Base-by-base conservation (phyloP, 92 coral and sea anemone genomes). In the Diadumene lineata region DNA sequence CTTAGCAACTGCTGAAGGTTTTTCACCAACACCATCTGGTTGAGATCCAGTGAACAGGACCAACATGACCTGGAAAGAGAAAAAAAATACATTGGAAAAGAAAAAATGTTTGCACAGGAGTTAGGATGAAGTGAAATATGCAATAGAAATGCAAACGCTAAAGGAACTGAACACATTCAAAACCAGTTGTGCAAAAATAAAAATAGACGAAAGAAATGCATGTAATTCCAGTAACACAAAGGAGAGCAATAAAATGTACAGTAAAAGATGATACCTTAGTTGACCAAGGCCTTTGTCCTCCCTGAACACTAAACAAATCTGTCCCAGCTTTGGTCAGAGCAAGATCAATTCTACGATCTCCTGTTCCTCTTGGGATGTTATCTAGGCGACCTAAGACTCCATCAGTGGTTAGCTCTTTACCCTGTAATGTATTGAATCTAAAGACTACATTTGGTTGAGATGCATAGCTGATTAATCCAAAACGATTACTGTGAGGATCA, bases 201-300 rank as follows among this genome's bases (percentile, higher is more conserved):
- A n/a, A n/a, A n/a, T n/a, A n/a, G n/a, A n/a, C n/a, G n/a, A n/a
- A n/a, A n/a, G n/a, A n/a, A n/a, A n/a, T n/a, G n/a, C n/a, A n/a
- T n/a, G n/a, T n/a, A n/a, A n/a, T n/a, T n/a, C n/a, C n/a, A n/a
- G n/a, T n/a, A n/a, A n/a, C n/a, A n/a, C n/a, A n/a, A n/a, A n/a
- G n/a, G n/a, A n/a, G n/a, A n/a, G n/a, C n/a, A n/a, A n/a, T n/a
- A n/a, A n/a, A n/a, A n/a, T n/a, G n/a, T n/a, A n/a, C n/a, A n/a
- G n/a, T n/a, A n/a, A n/a, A n/a, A n/a, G n/a, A n/a, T n/a, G n/a
- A 53, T 60, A 87, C 92, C 92, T 83, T 83, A 43, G 65, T 70
- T 1, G 92, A 84, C 43, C 63, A 56, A 7, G 82, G 75, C 65
- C 88, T 71, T 34, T 85, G 73, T 48, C 92, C 92, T 23, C 81